Base-by-base conservation (phyloP, 2,888 invertebrate species). In the Syrphus vitripennis region DNA sequence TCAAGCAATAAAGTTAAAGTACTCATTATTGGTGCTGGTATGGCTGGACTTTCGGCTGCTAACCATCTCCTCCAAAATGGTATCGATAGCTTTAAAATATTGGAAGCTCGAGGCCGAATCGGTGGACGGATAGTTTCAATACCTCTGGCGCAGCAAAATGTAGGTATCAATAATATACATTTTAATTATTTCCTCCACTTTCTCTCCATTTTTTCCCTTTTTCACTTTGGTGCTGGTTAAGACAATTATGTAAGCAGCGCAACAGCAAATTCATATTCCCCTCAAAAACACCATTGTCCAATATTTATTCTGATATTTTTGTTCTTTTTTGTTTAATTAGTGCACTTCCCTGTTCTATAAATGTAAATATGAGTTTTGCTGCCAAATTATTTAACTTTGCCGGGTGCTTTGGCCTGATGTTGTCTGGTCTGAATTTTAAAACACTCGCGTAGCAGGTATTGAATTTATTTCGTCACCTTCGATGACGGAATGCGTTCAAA, bases 81-180 rank as follows among this genome's bases (percentile, higher is more conserved):
- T 82, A 95, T 95, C 92, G 94, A 94, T 87, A 95, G 97, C 93
- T 97, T 97, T 92, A 94, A 95, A 91, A 94, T 97, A 89, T 93
- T 97, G 89, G 97, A 97, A 93, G 97, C 96, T 80, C 94, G 97
- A 90, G 95, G 95, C 90, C 94, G 96, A 83, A 94, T 97, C 87
- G 97, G 97, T 70, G 97, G 97, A 83, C 94, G 97, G 88, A 96
- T 97, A 88, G 93, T 96, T 77, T 95, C 97, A 80, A 95, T 96
- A 90, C 94, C 95, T 89, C 94, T 96, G 91, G 88, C 95, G 91
- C 93, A 93, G 78, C 93, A 94, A 89, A 93, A 92, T 90, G 92
- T 92, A 90, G 89, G 87, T 53, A n/a, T 12, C 12, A 29, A 65
- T 6, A 40, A 24, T 24, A 9, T 3, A 21, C 1, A n/a, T 40